Conservation (phyloP, 2,113 vertebrate genomes). For the Gallinago media region DNA sequence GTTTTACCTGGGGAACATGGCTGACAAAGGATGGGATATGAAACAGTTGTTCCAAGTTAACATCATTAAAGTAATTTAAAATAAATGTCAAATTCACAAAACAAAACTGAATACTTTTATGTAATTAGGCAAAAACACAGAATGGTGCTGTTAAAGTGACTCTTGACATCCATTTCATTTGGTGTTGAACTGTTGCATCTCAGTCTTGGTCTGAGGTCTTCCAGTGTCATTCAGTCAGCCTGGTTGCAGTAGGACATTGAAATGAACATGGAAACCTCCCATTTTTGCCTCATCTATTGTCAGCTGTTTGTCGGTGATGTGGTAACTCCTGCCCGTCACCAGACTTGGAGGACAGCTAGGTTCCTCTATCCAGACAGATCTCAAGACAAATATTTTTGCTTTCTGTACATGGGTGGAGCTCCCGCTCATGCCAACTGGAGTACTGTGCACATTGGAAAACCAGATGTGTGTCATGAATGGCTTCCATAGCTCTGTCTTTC, state of each 20-base stretch:
- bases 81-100: not conserved
- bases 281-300: not conserved
- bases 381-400: conserved; percentile 27
- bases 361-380: not conserved
- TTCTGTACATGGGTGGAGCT: not conserved
- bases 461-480: conserved; percentile 1
- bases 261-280: not conserved
- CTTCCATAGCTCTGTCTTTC: conserved; percentile 13
- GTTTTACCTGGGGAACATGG: not conserved
- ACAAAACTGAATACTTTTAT: not conserved
- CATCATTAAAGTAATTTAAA: not conserved
- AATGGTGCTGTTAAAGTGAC: not conserved
- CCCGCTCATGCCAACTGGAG: not conserved
- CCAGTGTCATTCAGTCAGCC: not conserved
- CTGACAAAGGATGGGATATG: not conserved
- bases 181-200: not conserved
- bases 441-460: not conserved
- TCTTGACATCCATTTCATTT: not conserved
- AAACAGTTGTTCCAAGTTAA: not conserved
- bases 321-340: not conserved
- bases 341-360: not conserved
- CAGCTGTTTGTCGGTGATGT: not conserved
- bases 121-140: not conserved
- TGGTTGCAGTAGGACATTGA: not conserved
- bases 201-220: not conserved